phyloP scores from a whole-genome alignment of 2,888 invertebrate genomes.

The Cinara cedri region DNA sequence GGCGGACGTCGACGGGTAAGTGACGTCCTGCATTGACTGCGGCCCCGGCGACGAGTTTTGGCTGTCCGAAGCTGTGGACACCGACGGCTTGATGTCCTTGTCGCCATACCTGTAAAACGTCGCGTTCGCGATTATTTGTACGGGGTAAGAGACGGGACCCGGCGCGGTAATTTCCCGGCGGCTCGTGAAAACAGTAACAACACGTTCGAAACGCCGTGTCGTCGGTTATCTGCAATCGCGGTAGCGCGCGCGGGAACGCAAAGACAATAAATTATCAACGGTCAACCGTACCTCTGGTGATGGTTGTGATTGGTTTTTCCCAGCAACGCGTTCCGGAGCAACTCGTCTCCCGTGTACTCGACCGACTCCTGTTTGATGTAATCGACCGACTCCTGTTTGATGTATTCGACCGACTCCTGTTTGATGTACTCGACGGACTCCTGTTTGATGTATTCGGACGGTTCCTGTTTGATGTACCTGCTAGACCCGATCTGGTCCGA shows the following conservation, averaged over 20 bases:
- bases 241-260: too few species aligned
- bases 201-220: too few species aligned
- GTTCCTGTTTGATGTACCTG: slow-evolving; percentile 40
- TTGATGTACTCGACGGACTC: slow-evolving; percentile 34
- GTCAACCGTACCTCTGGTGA: slow-evolving; percentile 50
- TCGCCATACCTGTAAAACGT: slow-evolving; percentile 15
- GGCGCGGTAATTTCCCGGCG: too few species aligned
- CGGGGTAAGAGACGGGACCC: too few species aligned
- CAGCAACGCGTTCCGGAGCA: slow-evolving; percentile 81
- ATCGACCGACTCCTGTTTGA: slow-evolving; percentile 34
- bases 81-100: slow-evolving; percentile 32
- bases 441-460: slow-evolving; percentile 47
- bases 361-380: slow-evolving; percentile 46
- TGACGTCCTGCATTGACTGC: slow-evolving; percentile 41
- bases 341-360: slow-evolving; percentile 70
- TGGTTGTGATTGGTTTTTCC: slow-evolving; percentile 68
- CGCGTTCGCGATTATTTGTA: neutral
- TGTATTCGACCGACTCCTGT: slow-evolving; percentile 42
- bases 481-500: slow-evolving; percentile 13
- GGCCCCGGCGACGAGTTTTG: slow-evolving; percentile 52
- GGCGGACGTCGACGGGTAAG: slow-evolving; percentile 49
- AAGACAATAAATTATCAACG: too few species aligned
- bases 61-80: slow-evolving; percentile 46
- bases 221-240: too few species aligned
- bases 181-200: too few species aligned